A percentile compares a stretch with the other conserved stretches of the same genome.
phyloP scores from a whole-genome alignment of 2,113 vertebrate genomes.

The Miniopterus natalensis region DNA sequence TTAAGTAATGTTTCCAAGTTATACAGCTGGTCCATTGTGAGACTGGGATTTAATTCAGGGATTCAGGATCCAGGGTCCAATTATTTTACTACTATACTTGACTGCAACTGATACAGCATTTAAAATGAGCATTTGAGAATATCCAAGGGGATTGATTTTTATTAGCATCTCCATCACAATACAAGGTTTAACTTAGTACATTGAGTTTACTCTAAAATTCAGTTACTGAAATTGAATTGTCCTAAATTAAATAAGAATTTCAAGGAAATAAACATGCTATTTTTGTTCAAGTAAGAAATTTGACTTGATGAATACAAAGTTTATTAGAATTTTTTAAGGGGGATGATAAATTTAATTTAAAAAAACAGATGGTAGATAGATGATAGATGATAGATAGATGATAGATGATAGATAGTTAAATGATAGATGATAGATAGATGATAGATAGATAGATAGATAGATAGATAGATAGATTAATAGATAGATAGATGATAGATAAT shows the following conservation, averaged over 20 bases:
- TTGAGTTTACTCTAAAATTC: neutral
- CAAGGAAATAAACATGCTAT: neutral
- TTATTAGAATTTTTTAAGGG: neutral
- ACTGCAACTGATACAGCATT: neutral
- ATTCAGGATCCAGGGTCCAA: neutral
- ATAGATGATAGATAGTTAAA: neutral
- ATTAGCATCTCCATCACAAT: neutral
- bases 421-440: neutral
- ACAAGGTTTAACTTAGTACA: conserved; percentile 5
- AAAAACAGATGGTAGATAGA: neutral
- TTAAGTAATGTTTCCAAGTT: neutral
- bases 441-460: too few species aligned
- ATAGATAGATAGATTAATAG: too few species aligned
- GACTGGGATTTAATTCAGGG: neutral
- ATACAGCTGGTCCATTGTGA: neutral
- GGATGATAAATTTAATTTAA: neutral
- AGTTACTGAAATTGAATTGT: neutral
- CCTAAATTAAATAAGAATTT: conserved; percentile 40
- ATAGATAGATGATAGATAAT: too few species aligned
- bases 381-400: neutral
- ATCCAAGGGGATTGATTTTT: neutral
- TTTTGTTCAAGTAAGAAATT: conserved; percentile 30
- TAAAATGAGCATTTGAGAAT: conserved; percentile 26
- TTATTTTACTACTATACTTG: neutral
- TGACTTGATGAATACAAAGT: neutral